phyloP scores from a whole-genome alignment of 2,888 invertebrate species.

The Synergus umbraculus region DNA sequence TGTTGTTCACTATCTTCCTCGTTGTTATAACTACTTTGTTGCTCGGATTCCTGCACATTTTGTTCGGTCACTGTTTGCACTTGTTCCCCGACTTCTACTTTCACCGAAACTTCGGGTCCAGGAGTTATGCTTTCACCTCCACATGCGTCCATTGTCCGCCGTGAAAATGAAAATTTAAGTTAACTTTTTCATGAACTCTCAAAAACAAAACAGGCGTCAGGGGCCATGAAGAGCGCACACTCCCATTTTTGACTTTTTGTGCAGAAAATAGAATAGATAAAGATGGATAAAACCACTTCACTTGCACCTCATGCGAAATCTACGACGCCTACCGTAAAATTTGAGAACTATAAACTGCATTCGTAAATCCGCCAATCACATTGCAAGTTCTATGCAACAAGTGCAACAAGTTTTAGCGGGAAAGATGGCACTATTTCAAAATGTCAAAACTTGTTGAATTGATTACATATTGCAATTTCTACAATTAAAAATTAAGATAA shows the following conservation, averaged over 20 bases:
- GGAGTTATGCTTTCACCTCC: conserved; percentile 62
- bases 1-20: conserved; percentile 69
- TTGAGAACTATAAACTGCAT: no score
- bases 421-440: no score
- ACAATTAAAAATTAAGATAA: no score
- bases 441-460: no score
- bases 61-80: conserved; percentile 55
- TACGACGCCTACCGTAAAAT: no score
- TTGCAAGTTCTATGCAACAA: no score
- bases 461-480: no score
- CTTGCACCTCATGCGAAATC: no score
- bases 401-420: no score
- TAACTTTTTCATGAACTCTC: background rate
- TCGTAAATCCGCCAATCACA: no score
- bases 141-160: conserved; percentile 60
- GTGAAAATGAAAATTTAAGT: conserved; percentile 30
- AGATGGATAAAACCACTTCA: no score
- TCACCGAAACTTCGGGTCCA: conserved; percentile 63
- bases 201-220: conserved; percentile 28
- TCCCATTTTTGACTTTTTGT: background rate
- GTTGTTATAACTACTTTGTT: conserved; percentile 59
- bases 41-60: conserved; percentile 62
- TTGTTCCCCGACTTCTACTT: conserved; percentile 71
- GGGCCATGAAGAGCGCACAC: conserved; percentile 3
- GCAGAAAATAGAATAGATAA: no score